Evolutionary conservation across 23 tunicate species (phyloP).

Genomic region (Halocynthia aurantium): DNA sequence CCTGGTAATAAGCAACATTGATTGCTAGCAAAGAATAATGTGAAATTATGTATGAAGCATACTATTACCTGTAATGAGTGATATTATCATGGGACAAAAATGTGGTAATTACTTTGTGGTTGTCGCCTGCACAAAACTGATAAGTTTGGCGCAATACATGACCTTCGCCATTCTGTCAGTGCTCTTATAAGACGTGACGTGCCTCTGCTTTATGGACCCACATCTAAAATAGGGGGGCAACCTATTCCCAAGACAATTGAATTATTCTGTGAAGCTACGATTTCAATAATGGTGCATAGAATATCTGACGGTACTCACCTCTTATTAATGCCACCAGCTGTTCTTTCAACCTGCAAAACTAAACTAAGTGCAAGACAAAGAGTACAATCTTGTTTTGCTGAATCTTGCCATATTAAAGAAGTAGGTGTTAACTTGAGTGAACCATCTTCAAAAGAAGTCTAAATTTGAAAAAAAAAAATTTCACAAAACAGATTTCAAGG

Average conservation of each 20-base stretch:
- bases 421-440: slow-evolving; percentile 45
- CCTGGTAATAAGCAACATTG: too few species aligned
- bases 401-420: slow-evolving; percentile 61
- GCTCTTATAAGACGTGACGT: too few species aligned
- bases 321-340: slow-evolving; percentile 59
- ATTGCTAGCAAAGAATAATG: too few species aligned
- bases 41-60: too few species aligned
- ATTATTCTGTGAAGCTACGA: background rate
- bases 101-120: too few species aligned
- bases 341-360: slow-evolving; percentile 40
- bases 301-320: slow-evolving; percentile 17
- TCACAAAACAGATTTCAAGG: background rate
- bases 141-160: too few species aligned
- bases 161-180: too few species aligned
- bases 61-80: too few species aligned
- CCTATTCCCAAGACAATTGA: background rate
- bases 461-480: background rate
- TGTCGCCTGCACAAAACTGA: too few species aligned
- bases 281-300: background rate
- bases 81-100: too few species aligned
- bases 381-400: slow-evolving; percentile 21
- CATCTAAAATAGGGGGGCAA: background rate
- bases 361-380: slow-evolving; percentile 30
- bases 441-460: slow-evolving; percentile 78
- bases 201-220: background rate